Percentiles rank a stretch among this genome's conserved stretches.
Evolutionary conservation across 2,888 invertebrate species (phyloP).

Genomic region (Cosmia trapezina): DNA sequence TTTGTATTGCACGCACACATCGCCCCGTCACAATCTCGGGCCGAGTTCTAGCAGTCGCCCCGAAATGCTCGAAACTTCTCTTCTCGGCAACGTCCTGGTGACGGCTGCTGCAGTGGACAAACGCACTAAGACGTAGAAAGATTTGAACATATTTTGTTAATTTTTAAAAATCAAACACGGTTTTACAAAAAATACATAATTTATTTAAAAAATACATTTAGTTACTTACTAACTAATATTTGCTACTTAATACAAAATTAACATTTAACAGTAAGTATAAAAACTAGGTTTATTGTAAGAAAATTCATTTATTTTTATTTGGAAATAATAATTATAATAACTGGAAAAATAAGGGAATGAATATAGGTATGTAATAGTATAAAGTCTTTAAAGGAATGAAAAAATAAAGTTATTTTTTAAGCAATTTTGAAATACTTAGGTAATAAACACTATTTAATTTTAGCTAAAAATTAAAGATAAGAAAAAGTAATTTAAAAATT

Average conservation of each 20-base stretch:
- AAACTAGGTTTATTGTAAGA: constrained; percentile 31
- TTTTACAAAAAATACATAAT: constrained; percentile 71
- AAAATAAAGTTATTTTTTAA: not conserved
- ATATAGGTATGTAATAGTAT: constrained; percentile 2
- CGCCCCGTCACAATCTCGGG: too few relatives aligned
- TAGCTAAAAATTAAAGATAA: not conserved
- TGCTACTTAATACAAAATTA: constrained; percentile 61
- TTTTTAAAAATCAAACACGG: constrained; percentile 27
- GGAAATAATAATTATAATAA: constrained; percentile 1
- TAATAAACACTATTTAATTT: constrained; percentile 6
- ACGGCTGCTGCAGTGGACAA: too few relatives aligned
- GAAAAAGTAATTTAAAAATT: not conserved
- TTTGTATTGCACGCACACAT: too few relatives aligned
- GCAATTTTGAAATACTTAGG: constrained; percentile 5
- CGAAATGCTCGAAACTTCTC: too few relatives aligned
- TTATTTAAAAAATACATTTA: constrained; percentile 71
- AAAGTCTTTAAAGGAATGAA: too few relatives aligned
- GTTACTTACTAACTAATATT: constrained; percentile 62
- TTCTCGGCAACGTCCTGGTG: too few relatives aligned
- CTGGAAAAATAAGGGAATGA: constrained; percentile 32
- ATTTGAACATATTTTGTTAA: fast-evolving
- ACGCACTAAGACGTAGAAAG: not conserved
- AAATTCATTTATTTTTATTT: constrained; percentile 29
- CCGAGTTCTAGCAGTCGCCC: too few relatives aligned
- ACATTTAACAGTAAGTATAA: constrained; percentile 32